Percentiles rank a stretch among this genome's conserved stretches.
These are phyloP conservation scores for Tenodera sinensis DNA, from an alignment of 2,888 invertebrate genomes.

Conservation along the genomic window DNA sequence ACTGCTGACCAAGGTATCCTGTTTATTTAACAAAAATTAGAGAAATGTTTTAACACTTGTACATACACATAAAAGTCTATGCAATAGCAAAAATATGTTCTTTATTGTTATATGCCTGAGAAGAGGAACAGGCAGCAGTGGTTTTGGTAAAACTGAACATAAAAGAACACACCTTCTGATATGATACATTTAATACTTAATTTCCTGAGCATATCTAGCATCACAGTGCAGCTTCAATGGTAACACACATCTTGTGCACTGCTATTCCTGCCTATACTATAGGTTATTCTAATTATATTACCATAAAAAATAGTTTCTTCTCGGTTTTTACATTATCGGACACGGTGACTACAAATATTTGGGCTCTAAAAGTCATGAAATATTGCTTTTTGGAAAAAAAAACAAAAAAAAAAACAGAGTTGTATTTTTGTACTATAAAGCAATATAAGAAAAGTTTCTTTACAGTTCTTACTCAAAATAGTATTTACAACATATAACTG, in stretches of 20 bases:
- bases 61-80: background rate
- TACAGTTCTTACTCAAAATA: background rate
- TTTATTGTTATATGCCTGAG: background rate
- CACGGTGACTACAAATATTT: background rate
- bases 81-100: background rate
- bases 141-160: background rate
- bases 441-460: background rate
- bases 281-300: background rate
- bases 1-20: background rate
- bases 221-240: background rate
- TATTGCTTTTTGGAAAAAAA: too few relatives aligned
- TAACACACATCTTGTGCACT: background rate
- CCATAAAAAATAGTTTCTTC: background rate
- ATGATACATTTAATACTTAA: background rate
- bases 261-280: background rate
- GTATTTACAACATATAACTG: too few relatives aligned
- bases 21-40: background rate
- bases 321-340: background rate
- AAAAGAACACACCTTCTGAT: background rate
- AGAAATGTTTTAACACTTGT: background rate
- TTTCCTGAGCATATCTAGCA: background rate
- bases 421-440: background rate
- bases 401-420: background rate
- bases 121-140: background rate
- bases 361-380: background rate